Evolutionary conservation across 2,888 invertebrate species (phyloP), one percentile per base, ranked within the genome.

Genomic region (Polia nebulosa): DNA sequence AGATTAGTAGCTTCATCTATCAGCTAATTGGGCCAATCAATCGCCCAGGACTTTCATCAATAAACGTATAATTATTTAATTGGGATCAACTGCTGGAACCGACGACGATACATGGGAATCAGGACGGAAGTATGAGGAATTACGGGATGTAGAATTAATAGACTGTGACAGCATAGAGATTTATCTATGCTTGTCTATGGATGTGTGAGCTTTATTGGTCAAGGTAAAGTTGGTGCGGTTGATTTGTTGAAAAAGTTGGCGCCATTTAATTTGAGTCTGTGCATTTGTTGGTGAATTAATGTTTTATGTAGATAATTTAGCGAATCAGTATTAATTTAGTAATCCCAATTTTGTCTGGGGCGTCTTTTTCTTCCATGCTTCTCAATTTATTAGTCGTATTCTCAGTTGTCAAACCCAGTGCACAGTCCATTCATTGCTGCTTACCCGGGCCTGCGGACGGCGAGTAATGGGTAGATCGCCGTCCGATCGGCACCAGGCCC

Each of bases 1-100:
- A 41, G 58, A 64, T 69, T 51, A 73, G 22, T 41, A 61, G 58
- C 25, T 72, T 29, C 65, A 60, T 65, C 58, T n/a, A 65, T 59
- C 69, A 78, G 61, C 44, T 81, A 84, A 86, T 85, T 87, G 80
- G 78, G 64, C 22, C 78, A 72, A 60, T 78, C 87, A 85, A 85
- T 86, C 73, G 82, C 68, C 25, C 69, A 60, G 66, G 74, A 73
- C 78, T 86, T 87, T 84, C 84, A 82, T 84, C 85, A 84, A 87
- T 87, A 82, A 68, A 67, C 62, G 84, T 78, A 86, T 89, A 90
- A 91, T 91, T 91, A 90, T 89, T 90, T 90, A 88, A 91, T 91
- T 89, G 88, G 80, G 86, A 83, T 80, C 89, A 86, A 84, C 80
- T 80, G 62, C 63, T 73, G 64, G 57, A 53, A 60, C 60, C 65